Evolutionary conservation across 2,113 vertebrate genomes (phyloP), one percentile per base, ranked within the genome.

Genomic region (Emydocephalus ijimae): DNA sequence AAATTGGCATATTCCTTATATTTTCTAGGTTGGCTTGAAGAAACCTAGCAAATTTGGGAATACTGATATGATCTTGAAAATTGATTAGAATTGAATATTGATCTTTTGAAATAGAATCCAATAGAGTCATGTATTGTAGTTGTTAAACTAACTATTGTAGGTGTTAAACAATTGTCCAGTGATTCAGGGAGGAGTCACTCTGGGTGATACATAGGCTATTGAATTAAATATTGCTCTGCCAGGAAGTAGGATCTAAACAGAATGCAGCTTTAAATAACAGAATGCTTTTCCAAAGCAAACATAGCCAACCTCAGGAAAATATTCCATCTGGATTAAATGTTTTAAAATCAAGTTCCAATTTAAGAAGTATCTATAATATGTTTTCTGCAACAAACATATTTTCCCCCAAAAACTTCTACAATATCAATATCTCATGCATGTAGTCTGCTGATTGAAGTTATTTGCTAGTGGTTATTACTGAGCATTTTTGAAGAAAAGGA

Each of bases 401-500:
- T 90, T 4, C 7, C 18, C 34, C 81, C 20, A 0, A 0, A 21
- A 64, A 43, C 48, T 54, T 85, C 50, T 92, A 9, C 54, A 91
- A 0, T 55, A 34, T 39, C 14, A 43, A 1, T 69, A 56, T 85
- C 92, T 92, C 88, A 12, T 91, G n/a, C 81, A 26, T 0, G 0
- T 94, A 48, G 55, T 3, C 43, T 20, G 10, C 87, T 91, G 81
- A 59, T 85, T 59, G 26, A 88, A 34, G 10, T 3, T 45, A 29
- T 45, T 12, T 50, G 29, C 86, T 92, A 94, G 0, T 69, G 95
- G 86, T 94, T 95, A 94, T 95, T 57, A 23, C 92, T 45, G 92
- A 94, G 92, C 91, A 21, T 34, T 0, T 94, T 94, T 96, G 95
- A 96, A 96, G 96, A 96, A 95, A 92, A 94, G 94, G 94, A 96